Conservation (phyloP, 2,113 vertebrate genomes). For the Cranoglanis bouderius region DNA sequence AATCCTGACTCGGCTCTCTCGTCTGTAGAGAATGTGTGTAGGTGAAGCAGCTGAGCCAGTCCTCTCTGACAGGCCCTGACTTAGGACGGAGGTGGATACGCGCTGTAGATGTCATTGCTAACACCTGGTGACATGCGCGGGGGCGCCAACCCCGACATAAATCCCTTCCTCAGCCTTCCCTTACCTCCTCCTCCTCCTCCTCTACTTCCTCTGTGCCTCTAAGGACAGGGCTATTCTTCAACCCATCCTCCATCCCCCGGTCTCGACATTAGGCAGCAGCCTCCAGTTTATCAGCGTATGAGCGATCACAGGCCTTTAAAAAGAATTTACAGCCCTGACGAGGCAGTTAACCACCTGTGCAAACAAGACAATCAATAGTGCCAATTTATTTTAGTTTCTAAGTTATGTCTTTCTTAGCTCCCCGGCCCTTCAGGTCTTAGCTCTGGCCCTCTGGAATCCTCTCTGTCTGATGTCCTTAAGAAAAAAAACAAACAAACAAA, state of each 20-base stretch:
- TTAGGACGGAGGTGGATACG: slow-evolving; percentile 63
- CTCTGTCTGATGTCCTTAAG: neutral
- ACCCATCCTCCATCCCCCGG: neutral
- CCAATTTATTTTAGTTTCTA: slow-evolving; percentile 41
- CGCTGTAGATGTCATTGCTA: slow-evolving; percentile 55
- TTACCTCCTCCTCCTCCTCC: slow-evolving; percentile 40
- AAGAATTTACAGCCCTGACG: slow-evolving; percentile 50
- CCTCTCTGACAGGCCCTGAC: slow-evolving; percentile 62
- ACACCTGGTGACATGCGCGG: slow-evolving; percentile 48
- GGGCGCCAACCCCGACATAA: slow-evolving; percentile 42
- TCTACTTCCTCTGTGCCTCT: slow-evolving; percentile 13
- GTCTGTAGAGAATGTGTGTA: slow-evolving; percentile 24
- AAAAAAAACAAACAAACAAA: neutral
- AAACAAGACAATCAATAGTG: slow-evolving; percentile 47
- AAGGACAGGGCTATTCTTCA: slow-evolving; percentile 21
- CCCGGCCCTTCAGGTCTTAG: neutral
- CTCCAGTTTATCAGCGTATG: slow-evolving; percentile 44
- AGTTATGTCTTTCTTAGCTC: slow-evolving; percentile 36
- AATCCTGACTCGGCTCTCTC: slow-evolving; percentile 1
- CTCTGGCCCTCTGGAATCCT: neutral
- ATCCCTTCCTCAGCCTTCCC: slow-evolving; percentile 46
- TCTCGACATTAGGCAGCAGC: slow-evolving; percentile 36
- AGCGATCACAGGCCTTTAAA: slow-evolving; percentile 52
- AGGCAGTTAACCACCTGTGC: slow-evolving; percentile 56
- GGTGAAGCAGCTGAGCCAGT: slow-evolving; percentile 27